Evolutionary conservation across 2,797 vertebrate genomes (phyloP), one percentile per base, ranked within the genome.

Genomic region (Chiroxiphia lanceolata): DNA sequence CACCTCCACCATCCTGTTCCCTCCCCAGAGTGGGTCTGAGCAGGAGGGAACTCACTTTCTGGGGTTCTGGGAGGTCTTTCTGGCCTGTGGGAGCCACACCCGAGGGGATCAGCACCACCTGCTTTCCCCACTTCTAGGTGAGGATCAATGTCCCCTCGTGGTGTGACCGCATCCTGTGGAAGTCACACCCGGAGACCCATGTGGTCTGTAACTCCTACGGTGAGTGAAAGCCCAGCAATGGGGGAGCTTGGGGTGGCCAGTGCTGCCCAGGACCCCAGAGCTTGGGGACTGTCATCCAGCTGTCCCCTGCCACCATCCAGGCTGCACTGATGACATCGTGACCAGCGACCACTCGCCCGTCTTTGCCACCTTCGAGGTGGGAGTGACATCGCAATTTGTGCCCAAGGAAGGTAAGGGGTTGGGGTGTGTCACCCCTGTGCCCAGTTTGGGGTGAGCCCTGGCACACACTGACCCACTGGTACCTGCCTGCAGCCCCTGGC

Each of bases 131-230:
- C 44, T 47, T 71, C 8, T 38, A 99, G 99, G 98, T 99, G 97
- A 98, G 99, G 94, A 99, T 99, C 56, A 99, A 99, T 1, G 99
- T 99, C 83, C 99, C 99, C 4, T 99, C 99, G 0, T 99, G 99
- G 99, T 99, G 99, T 68, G 99, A 99, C 95, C 97, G 99, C 88
- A 98, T 99, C 96, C 97, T 99, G 71, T 99, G 99, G 99, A 99
- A 99, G 94, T 99, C 99, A 1, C 99, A 99, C 94, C 99, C 99
- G 0, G 99, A 99, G 97, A 99, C 99, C 3, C 99, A 99, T 78
- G 97, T 99, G 42, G 98, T 99, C 82, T 99, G 99, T 94, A 99
- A 99, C 96, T 99, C 99, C 56, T 99, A 99, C 0, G 99, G 99
- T 99, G 95, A 92, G 96, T 51, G 70, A 44, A 6, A 77, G 16